Evolutionary conservation across 2,797 vertebrate genomes (phyloP).

Genomic region (Mus spretus): DNA sequence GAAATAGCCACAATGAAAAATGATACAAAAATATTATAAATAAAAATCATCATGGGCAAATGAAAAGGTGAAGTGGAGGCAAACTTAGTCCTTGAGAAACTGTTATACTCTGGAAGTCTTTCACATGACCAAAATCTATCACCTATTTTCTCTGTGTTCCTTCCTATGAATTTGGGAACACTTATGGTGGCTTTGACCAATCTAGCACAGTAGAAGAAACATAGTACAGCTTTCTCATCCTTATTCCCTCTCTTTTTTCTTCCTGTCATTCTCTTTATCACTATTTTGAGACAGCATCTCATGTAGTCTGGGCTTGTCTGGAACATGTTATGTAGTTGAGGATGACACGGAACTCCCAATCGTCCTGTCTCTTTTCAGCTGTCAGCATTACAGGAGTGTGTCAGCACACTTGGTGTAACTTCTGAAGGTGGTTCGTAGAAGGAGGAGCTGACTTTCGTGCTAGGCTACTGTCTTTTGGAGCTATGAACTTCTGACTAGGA

Average conservation of each 20-base stretch:
- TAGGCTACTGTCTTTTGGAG: neutral
- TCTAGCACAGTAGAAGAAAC: neutral
- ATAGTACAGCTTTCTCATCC: neutral
- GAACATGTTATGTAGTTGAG: neutral
- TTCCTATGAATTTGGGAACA: neutral
- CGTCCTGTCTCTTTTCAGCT: neutral
- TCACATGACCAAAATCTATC: neutral
- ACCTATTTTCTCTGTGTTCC: neutral
- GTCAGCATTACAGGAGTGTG: no score
- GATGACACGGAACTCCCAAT: neutral
- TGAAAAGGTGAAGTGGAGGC: slow-evolving; percentile 36
- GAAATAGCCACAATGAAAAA: neutral
- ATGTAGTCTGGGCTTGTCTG: no score
- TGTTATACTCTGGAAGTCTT: neutral
- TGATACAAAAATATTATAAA: neutral
- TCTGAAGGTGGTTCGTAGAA: neutral
- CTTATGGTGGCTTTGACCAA: neutral
- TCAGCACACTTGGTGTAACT: neutral
- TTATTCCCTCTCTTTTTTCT: no score
- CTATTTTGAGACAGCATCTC: neutral
- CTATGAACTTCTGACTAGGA: neutral
- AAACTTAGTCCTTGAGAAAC: slow-evolving; percentile 12
- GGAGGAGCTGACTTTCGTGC: neutral
- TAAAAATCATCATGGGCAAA: slow-evolving; percentile 32
- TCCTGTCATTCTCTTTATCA: neutral